Percentiles rank a stretch among this genome's conserved stretches.
These are phyloP conservation scores for Lutjanus campechanus DNA, from an alignment of 2,797 vertebrate genomes.

Conservation along the genomic window DNA sequence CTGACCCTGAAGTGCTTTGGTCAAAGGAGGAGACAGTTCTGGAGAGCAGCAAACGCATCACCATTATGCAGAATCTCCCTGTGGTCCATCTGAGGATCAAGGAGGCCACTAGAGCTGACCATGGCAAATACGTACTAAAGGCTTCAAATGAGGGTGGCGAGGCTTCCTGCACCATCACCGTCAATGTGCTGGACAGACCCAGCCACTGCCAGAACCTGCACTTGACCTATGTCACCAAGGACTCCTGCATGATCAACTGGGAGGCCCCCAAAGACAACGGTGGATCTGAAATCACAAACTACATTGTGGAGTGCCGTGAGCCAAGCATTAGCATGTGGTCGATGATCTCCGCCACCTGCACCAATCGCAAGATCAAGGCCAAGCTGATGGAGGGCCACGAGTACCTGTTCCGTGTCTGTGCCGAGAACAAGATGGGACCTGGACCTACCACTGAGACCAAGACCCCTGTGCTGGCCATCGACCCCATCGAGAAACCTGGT, in stretches of 20 bases:
- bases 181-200: slow-evolving; percentile 98
- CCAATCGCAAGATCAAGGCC: slow-evolving; percentile 94
- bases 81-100: slow-evolving; percentile 92
- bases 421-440: slow-evolving; percentile 96
- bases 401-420: slow-evolving; percentile 98
- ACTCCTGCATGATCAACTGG: slow-evolving; percentile 96
- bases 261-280: slow-evolving; percentile 96
- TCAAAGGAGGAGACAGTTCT: slow-evolving; percentile 90
- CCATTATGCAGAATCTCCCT: slow-evolving; percentile 91
- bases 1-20: slow-evolving; percentile 96
- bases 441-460: slow-evolving; percentile 94
- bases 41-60: slow-evolving; percentile 89
- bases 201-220: slow-evolving; percentile 95
- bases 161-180: slow-evolving; percentile 91
- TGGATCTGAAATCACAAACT: slow-evolving; percentile 98
- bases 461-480: slow-evolving; percentile 93
- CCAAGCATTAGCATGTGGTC: slow-evolving; percentile 95
- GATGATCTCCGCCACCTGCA: slow-evolving; percentile 94
- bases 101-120: slow-evolving; percentile 93
- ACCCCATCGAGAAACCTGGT: slow-evolving; percentile 95
- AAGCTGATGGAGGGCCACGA: slow-evolving; percentile 94
- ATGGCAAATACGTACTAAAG: slow-evolving; percentile 94
- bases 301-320: slow-evolving; percentile 97
- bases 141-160: slow-evolving; percentile 96
- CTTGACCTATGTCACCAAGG: slow-evolving; percentile 91